A percentile compares a stretch with the other conserved stretches of the same genome.
These are phyloP conservation scores for Anastrepha ludens DNA, from an alignment of 1,140 invertebrate genomes.

Conservation along the genomic window DNA sequence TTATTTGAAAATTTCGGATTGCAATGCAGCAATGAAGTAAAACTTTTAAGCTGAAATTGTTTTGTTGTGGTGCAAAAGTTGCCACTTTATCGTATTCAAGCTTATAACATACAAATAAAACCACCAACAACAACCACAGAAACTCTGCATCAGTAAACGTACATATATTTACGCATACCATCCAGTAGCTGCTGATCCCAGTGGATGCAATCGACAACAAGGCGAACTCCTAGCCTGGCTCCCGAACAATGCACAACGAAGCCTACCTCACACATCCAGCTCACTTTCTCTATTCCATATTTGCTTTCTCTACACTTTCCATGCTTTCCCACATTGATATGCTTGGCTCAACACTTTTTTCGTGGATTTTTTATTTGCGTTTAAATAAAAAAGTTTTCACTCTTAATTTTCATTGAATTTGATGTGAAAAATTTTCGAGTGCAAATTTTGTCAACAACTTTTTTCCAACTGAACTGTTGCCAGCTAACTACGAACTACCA, in stretches of 20 bases:
- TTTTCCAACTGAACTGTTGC: constrained; percentile 43
- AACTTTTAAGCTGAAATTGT: constrained; percentile 25
- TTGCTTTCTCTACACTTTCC: no score
- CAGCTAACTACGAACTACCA: neutral
- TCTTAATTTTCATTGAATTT: constrained; percentile 50
- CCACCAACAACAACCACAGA: neutral
- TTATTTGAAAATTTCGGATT: neutral
- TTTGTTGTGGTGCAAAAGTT: constrained; percentile 20
- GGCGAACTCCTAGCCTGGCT: neutral
- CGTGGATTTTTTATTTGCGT: neutral
- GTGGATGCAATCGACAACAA: constrained; percentile 27
- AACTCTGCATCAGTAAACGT: no score
- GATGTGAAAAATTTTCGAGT: constrained; percentile 49
- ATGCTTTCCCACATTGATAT: neutral
- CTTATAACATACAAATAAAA: neutral
- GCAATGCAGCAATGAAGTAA: neutral
- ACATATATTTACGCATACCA: neutral
- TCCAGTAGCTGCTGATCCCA: neutral
- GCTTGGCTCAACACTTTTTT: neutral
- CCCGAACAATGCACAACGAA: neutral
- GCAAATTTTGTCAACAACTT: constrained; percentile 50
- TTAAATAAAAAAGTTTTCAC: constrained; percentile 40
- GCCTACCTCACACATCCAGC: neutral
- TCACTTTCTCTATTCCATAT: neutral
- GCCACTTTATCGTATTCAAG: neutral